Conservation (phyloP, 2,888 invertebrate species). For the Eudemis profundana region DNA sequence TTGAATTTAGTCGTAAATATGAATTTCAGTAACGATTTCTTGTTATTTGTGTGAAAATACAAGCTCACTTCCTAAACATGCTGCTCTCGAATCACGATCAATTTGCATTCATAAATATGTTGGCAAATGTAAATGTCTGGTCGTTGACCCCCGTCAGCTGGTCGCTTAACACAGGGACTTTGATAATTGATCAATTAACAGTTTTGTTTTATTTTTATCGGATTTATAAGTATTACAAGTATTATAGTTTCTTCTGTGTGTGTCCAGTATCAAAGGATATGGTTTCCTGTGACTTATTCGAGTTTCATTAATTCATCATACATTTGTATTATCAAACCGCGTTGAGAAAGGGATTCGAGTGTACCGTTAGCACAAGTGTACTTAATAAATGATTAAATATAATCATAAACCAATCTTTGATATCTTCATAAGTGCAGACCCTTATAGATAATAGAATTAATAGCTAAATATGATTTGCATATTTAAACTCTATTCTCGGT, state of each 20-base stretch:
- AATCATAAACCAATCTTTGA: no score
- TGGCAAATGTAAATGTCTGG: constrained; percentile 21
- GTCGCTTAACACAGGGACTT: neutral
- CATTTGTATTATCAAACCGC: no score
- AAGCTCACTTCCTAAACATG: neutral
- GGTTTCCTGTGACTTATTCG: no score
- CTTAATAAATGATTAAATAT: no score
- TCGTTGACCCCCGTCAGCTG: constrained; percentile 22
- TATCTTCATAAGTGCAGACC: no score
- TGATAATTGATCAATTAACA: constrained; percentile 8
- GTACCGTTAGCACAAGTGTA: no score
- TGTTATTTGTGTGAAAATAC: neutral
- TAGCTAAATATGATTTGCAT: no score
- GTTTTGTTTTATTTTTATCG: constrained; percentile 12
- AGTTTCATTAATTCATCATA: no score
- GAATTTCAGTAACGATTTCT: neutral
- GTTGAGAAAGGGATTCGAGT: no score
- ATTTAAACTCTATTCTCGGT: no score
- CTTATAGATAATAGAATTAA: no score
- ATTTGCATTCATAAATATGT: constrained; percentile 35
- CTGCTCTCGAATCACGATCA: constrained; percentile 6
- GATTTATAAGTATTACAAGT: no score
- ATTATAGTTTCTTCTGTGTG: neutral
- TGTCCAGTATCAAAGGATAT: constrained; percentile 1
- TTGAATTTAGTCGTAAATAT: neutral